Conservation (phyloP, 1,140 invertebrate species). For the Drosophila aff. region DNA sequence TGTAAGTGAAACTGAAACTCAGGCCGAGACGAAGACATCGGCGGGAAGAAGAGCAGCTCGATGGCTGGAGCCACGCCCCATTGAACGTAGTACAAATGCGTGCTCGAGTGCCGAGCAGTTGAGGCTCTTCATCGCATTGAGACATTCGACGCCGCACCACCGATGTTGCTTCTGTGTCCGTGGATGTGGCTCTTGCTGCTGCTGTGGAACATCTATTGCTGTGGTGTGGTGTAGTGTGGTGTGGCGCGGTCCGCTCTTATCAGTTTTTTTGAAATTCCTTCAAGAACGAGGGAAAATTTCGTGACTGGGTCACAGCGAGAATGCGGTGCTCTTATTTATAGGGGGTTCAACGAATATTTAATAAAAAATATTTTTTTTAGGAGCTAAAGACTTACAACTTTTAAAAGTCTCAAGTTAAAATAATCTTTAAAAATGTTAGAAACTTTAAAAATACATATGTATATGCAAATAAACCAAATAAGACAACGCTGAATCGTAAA, state of each 20-base stretch:
- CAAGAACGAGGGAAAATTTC: slow-evolving; percentile 6
- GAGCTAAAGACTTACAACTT: too few species aligned
- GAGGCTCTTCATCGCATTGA: slow-evolving; percentile 61
- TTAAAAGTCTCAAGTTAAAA: too few species aligned
- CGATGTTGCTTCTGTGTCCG: slow-evolving; percentile 11
- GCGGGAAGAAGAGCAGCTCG: slow-evolving; percentile 48
- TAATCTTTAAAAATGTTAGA: too few species aligned
- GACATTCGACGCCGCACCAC: slow-evolving; percentile 72
- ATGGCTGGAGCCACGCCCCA: slow-evolving; percentile 65
- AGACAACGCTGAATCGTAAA: too few species aligned
- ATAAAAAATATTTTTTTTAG: too few species aligned
- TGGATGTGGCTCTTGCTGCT: slow-evolving; percentile 12
- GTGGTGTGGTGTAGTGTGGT: slow-evolving; percentile 11
- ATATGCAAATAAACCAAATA: too few species aligned
- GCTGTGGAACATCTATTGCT: slow-evolving; percentile 3
- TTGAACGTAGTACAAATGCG: slow-evolving; percentile 71
- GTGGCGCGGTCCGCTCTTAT: slow-evolving; percentile 50
- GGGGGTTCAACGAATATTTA: not conserved
- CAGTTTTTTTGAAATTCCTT: slow-evolving; percentile 63
- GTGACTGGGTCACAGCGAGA: slow-evolving; percentile 6
- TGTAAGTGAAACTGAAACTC: slow-evolving; percentile 10
- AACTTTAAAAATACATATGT: too few species aligned
- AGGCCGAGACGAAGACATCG: slow-evolving; percentile 13
- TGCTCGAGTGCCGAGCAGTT: slow-evolving; percentile 62
- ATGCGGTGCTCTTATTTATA: not conserved